Evolutionary conservation across 2,797 vertebrate genomes (phyloP).

Genomic region (Gallinago stenura): DNA sequence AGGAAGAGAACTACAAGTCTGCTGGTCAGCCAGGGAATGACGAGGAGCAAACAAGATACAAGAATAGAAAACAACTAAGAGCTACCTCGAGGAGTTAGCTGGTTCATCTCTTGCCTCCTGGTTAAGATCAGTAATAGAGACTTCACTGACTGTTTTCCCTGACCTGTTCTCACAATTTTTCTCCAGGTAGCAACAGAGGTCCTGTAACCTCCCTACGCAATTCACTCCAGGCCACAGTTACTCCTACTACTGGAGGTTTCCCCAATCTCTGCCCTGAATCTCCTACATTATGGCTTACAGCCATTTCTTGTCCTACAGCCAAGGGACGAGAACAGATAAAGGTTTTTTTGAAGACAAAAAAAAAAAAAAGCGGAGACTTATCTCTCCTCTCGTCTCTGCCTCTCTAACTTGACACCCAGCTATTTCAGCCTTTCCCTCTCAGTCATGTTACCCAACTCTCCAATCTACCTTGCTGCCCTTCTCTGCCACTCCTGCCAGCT

Average conservation of each 20-base stretch:
- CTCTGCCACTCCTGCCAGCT: not conserved
- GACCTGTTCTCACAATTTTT: not conserved
- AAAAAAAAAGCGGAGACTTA: not conserved
- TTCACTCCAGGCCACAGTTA: not conserved
- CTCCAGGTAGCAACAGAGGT: not conserved
- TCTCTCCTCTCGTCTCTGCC: not conserved
- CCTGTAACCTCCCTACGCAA: not conserved
- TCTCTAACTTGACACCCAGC: not conserved
- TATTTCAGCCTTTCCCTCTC: not conserved
- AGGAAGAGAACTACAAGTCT: not conserved
- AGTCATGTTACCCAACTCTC: not conserved
- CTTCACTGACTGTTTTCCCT: not conserved
- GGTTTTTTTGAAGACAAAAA: not conserved
- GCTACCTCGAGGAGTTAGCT: not conserved
- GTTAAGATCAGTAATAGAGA: not conserved
- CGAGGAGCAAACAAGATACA: not conserved
- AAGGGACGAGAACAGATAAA: not conserved
- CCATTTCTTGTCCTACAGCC: not conserved
- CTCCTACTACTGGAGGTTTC: not conserved
- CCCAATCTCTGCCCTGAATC: not conserved
- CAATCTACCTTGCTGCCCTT: not conserved
- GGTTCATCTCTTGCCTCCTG: not conserved
- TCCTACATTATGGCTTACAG: not conserved
- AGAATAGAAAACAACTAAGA: not conserved
- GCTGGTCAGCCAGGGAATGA: not conserved